Evolutionary conservation across 2,888 invertebrate genomes (phyloP).

Genomic region (Pristionchus maxplancki): DNA sequence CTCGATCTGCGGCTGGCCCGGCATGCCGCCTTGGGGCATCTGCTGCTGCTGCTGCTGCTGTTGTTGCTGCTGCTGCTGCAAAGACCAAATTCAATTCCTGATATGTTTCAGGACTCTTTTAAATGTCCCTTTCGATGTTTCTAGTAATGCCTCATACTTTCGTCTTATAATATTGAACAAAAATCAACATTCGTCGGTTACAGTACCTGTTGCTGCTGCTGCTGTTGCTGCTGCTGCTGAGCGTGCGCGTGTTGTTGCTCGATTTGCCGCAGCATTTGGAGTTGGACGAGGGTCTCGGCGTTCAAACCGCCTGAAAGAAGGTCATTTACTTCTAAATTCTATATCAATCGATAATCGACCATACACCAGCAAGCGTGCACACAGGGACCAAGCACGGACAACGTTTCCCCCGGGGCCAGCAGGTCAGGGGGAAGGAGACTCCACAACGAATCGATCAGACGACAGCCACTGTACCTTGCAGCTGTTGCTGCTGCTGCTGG

Average conservation of each 20-base stretch:
- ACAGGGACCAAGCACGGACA: neutral
- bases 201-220: neutral
- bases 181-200: neutral
- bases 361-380: neutral
- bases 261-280: neutral
- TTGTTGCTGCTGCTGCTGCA: slow-evolving; percentile 38
- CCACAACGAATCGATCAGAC: slow-evolving; percentile 21
- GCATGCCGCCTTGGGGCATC: slow-evolving; percentile 11
- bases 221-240: no score
- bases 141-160: neutral
- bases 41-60: slow-evolving; percentile 40
- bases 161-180: neutral
- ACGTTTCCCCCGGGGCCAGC: neutral
- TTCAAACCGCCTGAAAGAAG: neutral
- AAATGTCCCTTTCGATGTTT: no score
- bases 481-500: slow-evolving; percentile 54
- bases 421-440: neutral
- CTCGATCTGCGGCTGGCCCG: neutral
- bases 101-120: neutral
- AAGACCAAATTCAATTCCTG: neutral
- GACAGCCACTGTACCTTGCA: slow-evolving; percentile 14
- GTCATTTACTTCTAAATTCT: neutral
- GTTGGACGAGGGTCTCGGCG: neutral
- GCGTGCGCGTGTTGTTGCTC: slow-evolving; percentile 6
- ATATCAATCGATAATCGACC: neutral